Base-by-base conservation (phyloP, 1,140 invertebrate genomes). In the Apis laboriosa region DNA sequence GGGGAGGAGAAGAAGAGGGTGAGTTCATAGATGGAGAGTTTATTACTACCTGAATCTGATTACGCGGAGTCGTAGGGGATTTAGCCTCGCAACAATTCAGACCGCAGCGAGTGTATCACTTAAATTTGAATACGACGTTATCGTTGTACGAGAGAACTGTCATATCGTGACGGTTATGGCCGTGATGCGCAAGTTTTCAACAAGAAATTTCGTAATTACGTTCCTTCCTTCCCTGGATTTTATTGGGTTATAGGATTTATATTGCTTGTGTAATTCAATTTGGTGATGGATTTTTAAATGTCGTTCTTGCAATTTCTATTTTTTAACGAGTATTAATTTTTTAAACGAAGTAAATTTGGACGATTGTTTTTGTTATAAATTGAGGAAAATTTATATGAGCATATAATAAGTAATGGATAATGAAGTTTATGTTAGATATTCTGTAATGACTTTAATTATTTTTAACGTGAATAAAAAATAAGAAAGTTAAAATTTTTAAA, bases 21-120 rank as follows among this genome's bases (percentile, higher is more conserved):
- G 79, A 66, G 83, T 78, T 88, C 77, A 85, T 80, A 86, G 81
- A 86, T 86, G 87, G 86, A 86, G 79, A 84, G 88, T 87, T 89
- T 89, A 88, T 88, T 88, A 88, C 84, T 88, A 88, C 84, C 77
- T 78, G 80, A 77, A 88, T 88, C 86, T 88, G 87, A 88, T 88
- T 88, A 88, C 84, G 4, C 68, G 49, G 72, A 83, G 73, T 88
- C 84, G 80, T 77, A 77, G 67, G 71, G 86, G 84, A 88, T 88
- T 88, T 85, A 88, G 88, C 88, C 86, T 85, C 86, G 61, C 64
- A 66, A 80, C 86, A 78, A 88, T 88, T 85, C 85, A 68, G 83
- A 21, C 63, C 76, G 61, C 21, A 71, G 68, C 67, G 58, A 68
- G 77, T 77, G 67, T 63, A 83, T 80, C 77, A 75, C 53, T 85